Percentiles rank a stretch among this genome's conserved stretches.
Conservation (phyloP, 2,797 vertebrate species). For the Chrosomus eos region DNA sequence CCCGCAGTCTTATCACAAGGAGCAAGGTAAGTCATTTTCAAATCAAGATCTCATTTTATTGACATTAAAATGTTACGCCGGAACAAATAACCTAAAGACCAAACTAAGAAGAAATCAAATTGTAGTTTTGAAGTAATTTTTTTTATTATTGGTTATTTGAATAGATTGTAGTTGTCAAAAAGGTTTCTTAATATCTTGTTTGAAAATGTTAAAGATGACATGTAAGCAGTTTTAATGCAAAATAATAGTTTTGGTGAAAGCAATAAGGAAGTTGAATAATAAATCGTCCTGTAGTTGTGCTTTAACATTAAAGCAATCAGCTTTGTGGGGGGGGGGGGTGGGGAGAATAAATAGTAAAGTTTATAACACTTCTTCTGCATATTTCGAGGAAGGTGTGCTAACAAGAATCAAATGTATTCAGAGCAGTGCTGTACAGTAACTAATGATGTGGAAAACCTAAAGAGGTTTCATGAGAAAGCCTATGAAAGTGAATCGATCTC, state of each 20-base stretch:
- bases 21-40: background rate
- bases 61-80: background rate
- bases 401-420: no score
- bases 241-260: background rate
- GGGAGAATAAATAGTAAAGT: background rate
- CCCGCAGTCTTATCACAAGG: slow-evolving; percentile 4
- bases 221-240: background rate
- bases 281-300: background rate
- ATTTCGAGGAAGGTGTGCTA: no score
- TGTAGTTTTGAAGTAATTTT: background rate
- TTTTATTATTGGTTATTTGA: background rate
- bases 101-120: background rate
- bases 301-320: background rate
- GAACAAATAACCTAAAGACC: background rate
- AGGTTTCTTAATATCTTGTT: background rate
- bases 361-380: no score
- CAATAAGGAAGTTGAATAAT: background rate
- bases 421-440: background rate
- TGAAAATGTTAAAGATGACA: background rate
- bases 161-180: background rate
- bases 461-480: background rate
- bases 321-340: background rate
- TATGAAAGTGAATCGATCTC: background rate
- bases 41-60: background rate
- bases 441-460: background rate